Evolutionary conservation across 2,797 vertebrate genomes (phyloP).

Genomic region (Erpetoichthys calabaricus): DNA sequence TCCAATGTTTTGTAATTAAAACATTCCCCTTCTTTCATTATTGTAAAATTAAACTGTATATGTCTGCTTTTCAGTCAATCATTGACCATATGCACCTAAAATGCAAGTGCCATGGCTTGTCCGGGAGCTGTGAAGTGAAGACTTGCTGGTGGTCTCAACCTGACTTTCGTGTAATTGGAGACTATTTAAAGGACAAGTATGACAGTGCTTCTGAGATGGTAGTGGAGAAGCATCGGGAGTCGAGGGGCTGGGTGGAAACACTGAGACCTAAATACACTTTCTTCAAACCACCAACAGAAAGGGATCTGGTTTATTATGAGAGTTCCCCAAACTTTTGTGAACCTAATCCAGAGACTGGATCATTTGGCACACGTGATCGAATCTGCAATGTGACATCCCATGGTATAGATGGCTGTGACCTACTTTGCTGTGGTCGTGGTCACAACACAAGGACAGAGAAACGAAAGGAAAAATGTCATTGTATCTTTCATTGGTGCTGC

Average conservation of each 20-base stretch:
- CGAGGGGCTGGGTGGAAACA: slow-evolving; percentile 94
- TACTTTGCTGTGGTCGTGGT: slow-evolving; percentile 89
- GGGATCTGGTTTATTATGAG: slow-evolving; percentile 91
- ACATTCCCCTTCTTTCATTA: not conserved
- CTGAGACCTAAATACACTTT: slow-evolving; percentile 83
- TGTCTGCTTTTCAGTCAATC: slow-evolving; percentile 60
- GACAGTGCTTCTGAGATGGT: slow-evolving; percentile 97
- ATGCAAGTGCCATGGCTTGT: slow-evolving; percentile 93
- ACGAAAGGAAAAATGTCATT: slow-evolving; percentile 88
- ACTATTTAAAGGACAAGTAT: slow-evolving; percentile 98
- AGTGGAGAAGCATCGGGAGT: slow-evolving; percentile 91
- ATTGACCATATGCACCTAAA: slow-evolving; percentile 89
- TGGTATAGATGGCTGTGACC: slow-evolving; percentile 91
- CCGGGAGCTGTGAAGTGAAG: slow-evolving; percentile 94
- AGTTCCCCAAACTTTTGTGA: slow-evolving; percentile 93
- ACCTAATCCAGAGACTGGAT: slow-evolving; percentile 83
- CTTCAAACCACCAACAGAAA: slow-evolving; percentile 89
- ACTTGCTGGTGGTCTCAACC: slow-evolving; percentile 98
- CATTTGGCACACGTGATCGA: slow-evolving; percentile 85
- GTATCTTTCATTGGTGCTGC: slow-evolving; percentile 98
- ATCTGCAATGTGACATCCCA: slow-evolving; percentile 87
- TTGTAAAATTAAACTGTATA: no score
- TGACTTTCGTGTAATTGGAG: slow-evolving; percentile 81
- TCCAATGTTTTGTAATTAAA: not conserved
- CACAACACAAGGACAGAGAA: slow-evolving; percentile 89